Evolutionary conservation across 1,140 invertebrate species (phyloP), one percentile per base, ranked within the genome.

Genomic region (Holotrichia oblita): DNA sequence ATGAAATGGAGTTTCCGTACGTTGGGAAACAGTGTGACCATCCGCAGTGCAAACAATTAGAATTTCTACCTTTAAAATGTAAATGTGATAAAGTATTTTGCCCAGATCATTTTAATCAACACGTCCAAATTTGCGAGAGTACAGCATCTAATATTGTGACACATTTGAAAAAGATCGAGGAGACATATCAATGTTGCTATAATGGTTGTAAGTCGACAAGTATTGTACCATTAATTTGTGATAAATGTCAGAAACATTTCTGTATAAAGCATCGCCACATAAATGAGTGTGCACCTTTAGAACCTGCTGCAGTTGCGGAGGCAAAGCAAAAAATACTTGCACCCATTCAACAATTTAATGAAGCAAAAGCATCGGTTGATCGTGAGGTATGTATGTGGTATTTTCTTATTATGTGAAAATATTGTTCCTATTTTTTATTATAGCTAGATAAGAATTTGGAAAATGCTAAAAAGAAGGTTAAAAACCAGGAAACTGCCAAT

Each of bases 231-330:
- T 87, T 93, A 83, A 77, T 89, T 9, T 93, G 92, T 87, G 81
- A 83, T 40, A 89, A 89, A 77, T 93, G 91, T 84, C 83, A 87
- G 4, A 88, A 89, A 83, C 89, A 91, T 82, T 92, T 89, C 80
- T 93, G 92, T 87, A 87, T 90, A 77, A 87, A 89, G 73, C 92
- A 93, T 82, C 86, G 92, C 74, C 91, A 92, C 86, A 88, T 90
- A 80, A 84, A 82, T 83, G 90, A 90, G 79, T 92, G 92, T 82
- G 84, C 86, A 34, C 89, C 90, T 84, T 85, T 89, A 79, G 87
- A 87, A 84, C 84, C 87, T 78, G 85, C 87, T 72, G 86, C 86
- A 78, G 84, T 88, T 83, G 84, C 87, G 79, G 85, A 85, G 27
- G 88, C 88, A 82, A 88, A 88, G 80, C 87, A 88, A 76, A 87